These are phyloP conservation scores for Centropus unirufus DNA, from an alignment of 2,113 vertebrate genomes.

Conservation along the genomic window DNA sequence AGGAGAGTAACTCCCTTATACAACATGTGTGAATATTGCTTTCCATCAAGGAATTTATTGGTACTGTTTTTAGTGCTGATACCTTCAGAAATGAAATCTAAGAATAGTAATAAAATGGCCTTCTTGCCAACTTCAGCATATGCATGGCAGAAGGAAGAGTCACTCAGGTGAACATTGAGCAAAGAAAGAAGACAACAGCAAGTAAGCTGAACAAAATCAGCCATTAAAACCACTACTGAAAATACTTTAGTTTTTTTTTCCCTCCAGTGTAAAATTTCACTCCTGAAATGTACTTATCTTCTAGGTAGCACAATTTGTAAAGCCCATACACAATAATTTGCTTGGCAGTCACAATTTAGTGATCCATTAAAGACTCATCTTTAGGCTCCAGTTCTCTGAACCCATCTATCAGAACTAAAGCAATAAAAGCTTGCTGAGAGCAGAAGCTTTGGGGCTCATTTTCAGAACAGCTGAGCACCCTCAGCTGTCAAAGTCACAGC, in stretches of 20 bases:
- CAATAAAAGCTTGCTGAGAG: conserved; percentile 33
- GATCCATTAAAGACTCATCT: conserved; percentile 59
- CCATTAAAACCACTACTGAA: neutral
- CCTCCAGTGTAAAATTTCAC: conserved; percentile 6
- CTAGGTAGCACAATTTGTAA: conserved; percentile 11
- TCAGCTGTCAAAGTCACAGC: neutral
- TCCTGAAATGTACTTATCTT: neutral
- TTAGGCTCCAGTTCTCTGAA: conserved; percentile 34
- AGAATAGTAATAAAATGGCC: neutral
- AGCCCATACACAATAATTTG: conserved; percentile 20
- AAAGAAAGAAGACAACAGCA: neutral
- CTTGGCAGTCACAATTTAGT: conserved; percentile 36
- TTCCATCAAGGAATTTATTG: neutral
- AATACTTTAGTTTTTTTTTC: neutral
- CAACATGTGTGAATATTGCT: neutral
- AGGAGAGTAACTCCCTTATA: neutral
- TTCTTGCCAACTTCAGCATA: neutral
- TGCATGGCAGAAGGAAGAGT: neutral
- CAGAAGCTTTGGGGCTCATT: conserved; percentile 43
- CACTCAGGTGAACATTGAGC: neutral
- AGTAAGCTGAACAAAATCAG: neutral
- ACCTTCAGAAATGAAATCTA: neutral
- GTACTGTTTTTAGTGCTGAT: neutral
- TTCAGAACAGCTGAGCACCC: conserved; percentile 10
- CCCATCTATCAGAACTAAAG: conserved; percentile 30